Base-by-base conservation (phyloP, 2,113 vertebrate species). In the Butastur rufipennis region DNA sequence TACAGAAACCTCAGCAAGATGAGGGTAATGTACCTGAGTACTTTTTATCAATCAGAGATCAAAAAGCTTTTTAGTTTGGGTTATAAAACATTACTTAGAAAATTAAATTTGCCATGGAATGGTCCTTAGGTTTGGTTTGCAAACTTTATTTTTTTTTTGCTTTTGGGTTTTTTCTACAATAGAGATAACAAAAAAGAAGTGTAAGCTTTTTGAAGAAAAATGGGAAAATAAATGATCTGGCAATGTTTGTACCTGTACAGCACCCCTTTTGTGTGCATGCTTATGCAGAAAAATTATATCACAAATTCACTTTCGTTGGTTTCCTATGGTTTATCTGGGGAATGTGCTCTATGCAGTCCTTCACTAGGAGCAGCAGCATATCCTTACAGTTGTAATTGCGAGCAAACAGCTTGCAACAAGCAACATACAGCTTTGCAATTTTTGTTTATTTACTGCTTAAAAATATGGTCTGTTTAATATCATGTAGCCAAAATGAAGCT, bases 1-100 rank as follows among this genome's bases (percentile, higher is more conserved):
- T 99, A 99, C 98, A 99, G 99, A 94, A 99, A 99, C 97, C 97
- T 99, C 96, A 99, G 99, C 98, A 99, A 99, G 97, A 99, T 99
- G 99, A 98, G 99, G 99, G 99, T 99, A 98, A 99, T 58, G 84
- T 96, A 83, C 55, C 72, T 25, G 21, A 61, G 43, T 91, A 55
- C 29, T 34, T 83, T 55, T 91, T 18, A 47, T 84, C n/a, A 67
- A 45, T 66, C 45, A 43, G 43, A 59, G 36, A 66, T 26, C 12
- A 16, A 80, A 80, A 66, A 61, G 45, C 13, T 74, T 71, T 90
- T 73, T 55, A 36, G 43, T 90, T 85, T 90, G 20, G 6, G 15
- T 71, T 87, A 61, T 65, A 45, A 90, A 52, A 20, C 21, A 26
- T 13, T 61, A 59, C 23, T 38, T 61, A 34, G 58, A 79, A 97